These are phyloP conservation scores for Eupelmus urozonus DNA, from an alignment of 2,888 invertebrate genomes.

Conservation along the genomic window DNA sequence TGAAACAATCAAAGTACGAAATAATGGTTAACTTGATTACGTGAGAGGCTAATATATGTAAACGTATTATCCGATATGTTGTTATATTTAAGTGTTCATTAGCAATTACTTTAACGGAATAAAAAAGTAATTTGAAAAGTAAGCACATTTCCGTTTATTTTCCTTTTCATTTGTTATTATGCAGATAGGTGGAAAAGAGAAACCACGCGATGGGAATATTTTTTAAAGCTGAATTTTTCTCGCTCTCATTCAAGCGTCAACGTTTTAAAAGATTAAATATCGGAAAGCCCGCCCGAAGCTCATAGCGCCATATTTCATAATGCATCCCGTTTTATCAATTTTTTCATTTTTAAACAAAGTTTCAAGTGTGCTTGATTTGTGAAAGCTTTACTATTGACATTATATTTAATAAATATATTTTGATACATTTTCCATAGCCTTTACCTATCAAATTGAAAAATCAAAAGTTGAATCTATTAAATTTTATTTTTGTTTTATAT, in stretches of 20 bases:
- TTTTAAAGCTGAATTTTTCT: conserved; percentile 3
- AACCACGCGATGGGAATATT: not conserved
- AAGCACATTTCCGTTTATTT: conserved; percentile 4
- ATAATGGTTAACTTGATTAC: too few relatives aligned
- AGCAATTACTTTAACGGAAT: too few relatives aligned
- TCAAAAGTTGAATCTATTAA: too few relatives aligned
- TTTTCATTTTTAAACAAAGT: conserved; percentile 28
- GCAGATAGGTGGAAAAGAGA: not conserved
- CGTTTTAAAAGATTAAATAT: conserved; percentile 53
- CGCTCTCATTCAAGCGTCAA: conserved; percentile 6
- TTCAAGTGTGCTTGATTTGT: conserved; percentile 25
- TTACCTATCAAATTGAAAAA: too few relatives aligned
- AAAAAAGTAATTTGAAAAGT: not conserved
- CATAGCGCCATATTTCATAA: conserved; percentile 24
- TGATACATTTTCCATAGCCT: not conserved
- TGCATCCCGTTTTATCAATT: conserved; percentile 21
- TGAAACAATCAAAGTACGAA: too few relatives aligned
- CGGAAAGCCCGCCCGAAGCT: conserved; percentile 5
- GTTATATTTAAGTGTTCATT: too few relatives aligned
- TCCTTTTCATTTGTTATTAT: not conserved
- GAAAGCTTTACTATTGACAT: conserved; percentile 17
- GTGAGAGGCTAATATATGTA: too few relatives aligned
- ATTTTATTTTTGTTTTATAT: too few relatives aligned
- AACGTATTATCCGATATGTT: too few relatives aligned
- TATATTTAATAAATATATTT: not conserved